phyloP scores from a whole-genome alignment of 2,888 invertebrate species.

The Pteria penguin region DNA sequence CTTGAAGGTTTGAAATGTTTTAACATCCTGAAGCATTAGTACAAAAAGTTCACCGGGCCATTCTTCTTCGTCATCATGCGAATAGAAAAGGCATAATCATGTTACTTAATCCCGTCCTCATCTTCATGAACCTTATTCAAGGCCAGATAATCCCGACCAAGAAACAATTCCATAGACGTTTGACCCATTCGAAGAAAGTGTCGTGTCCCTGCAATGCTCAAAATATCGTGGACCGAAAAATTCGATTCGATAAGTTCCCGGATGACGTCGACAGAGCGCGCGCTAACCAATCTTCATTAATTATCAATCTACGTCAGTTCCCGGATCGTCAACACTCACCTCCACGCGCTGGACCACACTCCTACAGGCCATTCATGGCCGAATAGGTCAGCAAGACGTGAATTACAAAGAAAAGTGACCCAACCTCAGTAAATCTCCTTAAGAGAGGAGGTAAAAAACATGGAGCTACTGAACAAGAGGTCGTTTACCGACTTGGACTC shows the following conservation, averaged over 20 bases:
- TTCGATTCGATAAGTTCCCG: constrained; percentile 67
- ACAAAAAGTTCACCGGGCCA: no score
- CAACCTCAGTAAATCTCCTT: constrained; percentile 49
- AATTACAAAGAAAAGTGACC: constrained; percentile 49
- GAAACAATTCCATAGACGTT: no score
- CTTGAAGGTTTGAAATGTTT: no score
- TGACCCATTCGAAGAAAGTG: constrained; percentile 63
- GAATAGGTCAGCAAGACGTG: constrained; percentile 57
- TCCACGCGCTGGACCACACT: constrained; percentile 60
- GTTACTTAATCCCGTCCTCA: no score
- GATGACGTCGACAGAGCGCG: constrained; percentile 63
- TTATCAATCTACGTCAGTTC: constrained; percentile 70
- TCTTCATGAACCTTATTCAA: no score
- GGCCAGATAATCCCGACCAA: no score
- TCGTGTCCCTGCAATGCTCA: constrained; percentile 63
- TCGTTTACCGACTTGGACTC: constrained; percentile 66
- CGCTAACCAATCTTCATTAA: constrained; percentile 68
- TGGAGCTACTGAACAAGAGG: constrained; percentile 55
- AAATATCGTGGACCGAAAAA: constrained; percentile 68
- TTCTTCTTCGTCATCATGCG: no score
- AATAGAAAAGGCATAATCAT: no score
- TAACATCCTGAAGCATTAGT: no score
- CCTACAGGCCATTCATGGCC: constrained; percentile 53
- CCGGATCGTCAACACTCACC: constrained; percentile 62
- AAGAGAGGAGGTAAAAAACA: constrained; percentile 58